A percentile compares a stretch with the other conserved stretches of the same genome.
phyloP scores from a whole-genome alignment of 2,888 invertebrate species.

The Phaedon cochleariae region DNA sequence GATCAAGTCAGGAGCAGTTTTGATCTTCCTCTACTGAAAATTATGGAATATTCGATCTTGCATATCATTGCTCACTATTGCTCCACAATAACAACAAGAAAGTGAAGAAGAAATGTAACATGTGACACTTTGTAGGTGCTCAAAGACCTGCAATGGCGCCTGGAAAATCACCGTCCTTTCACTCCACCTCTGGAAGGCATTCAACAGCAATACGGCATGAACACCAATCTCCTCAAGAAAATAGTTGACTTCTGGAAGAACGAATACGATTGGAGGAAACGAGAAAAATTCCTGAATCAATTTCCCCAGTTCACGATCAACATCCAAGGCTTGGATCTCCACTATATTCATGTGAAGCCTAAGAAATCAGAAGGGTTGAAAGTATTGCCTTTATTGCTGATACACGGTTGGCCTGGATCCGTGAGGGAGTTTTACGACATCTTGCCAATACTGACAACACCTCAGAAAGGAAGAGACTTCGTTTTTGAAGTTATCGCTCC shows the following conservation, averaged over 20 bases:
- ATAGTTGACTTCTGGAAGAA: constrained; percentile 81
- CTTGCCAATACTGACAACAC: constrained; percentile 71
- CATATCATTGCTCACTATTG: too few species aligned
- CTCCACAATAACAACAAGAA: not conserved
- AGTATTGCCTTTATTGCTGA: constrained; percentile 72
- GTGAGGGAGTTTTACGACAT: constrained; percentile 82
- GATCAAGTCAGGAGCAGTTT: too few species aligned
- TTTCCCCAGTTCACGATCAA: constrained; percentile 76
- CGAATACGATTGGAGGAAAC: constrained; percentile 73
- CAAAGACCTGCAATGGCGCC: constrained; percentile 58
- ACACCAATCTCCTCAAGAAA: constrained; percentile 69
- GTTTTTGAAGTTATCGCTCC: constrained; percentile 73
- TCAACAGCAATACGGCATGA: constrained; percentile 84
- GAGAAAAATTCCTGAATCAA: constrained; percentile 70
- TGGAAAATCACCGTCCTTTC: constrained; percentile 61
- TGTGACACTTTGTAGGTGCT: constrained; percentile 21
- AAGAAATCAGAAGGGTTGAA: constrained; percentile 50
- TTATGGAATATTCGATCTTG: too few species aligned
- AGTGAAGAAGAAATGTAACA: too few species aligned
- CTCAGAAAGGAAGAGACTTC: constrained; percentile 64
- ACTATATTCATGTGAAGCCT: constrained; percentile 67
- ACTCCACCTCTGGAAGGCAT: constrained; percentile 70
- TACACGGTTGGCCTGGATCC: constrained; percentile 93
- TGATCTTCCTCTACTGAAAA: too few species aligned
- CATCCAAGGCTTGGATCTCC: constrained; percentile 78